Evolutionary conservation across 2,888 invertebrate species (phyloP).

Genomic region (Parnassius orleans): DNA sequence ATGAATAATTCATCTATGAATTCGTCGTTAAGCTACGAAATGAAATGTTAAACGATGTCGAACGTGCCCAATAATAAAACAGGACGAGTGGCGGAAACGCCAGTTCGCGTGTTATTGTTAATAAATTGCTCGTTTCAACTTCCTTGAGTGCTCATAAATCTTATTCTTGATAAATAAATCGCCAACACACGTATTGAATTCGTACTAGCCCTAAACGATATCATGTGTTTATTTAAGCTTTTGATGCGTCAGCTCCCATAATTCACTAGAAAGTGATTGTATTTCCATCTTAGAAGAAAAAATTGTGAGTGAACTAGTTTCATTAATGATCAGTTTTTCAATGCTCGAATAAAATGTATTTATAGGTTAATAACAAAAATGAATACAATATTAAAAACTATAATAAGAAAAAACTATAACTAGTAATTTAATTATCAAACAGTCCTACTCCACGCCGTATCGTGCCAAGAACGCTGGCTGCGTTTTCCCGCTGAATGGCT

Average conservation of each 20-base stretch:
- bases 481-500: no score
- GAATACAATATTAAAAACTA: no score
- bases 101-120: slow-evolving; percentile 36
- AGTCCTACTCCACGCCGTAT: no score
- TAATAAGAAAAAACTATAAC: no score
- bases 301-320: no score
- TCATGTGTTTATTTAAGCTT: not conserved
- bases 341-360: no score
- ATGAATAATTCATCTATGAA: slow-evolving; percentile 17
- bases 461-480: no score
- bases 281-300: no score
- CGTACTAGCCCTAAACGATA: not conserved
- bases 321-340: no score
- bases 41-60: slow-evolving; percentile 1
- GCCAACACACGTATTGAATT: not conserved
- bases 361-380: no score
- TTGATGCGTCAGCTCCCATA: not conserved
- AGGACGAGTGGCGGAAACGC: slow-evolving; percentile 26
- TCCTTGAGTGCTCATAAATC: slow-evolving; percentile 40
- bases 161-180: slow-evolving; percentile 36
- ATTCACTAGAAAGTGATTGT: not conserved
- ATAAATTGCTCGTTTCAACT: slow-evolving; percentile 42
- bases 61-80: slow-evolving; percentile 8
- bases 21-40: not conserved
- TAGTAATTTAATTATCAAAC: no score